Evolutionary conservation across 2,888 invertebrate genomes (phyloP).

Genomic region (Papilio elwesi): DNA sequence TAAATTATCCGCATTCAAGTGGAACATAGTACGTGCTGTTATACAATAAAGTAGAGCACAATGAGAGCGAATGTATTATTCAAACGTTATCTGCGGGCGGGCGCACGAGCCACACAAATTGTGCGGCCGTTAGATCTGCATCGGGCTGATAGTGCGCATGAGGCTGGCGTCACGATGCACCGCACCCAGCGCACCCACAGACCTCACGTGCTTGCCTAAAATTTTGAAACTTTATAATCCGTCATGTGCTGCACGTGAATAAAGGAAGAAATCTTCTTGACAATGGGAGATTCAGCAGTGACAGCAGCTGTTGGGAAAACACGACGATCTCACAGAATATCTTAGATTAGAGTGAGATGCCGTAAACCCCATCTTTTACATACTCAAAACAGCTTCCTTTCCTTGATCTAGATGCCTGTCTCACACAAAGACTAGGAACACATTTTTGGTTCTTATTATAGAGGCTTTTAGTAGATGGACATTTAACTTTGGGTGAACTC

Average conservation of each 20-base stretch:
- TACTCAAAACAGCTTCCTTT: no score
- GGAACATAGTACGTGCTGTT: constrained; percentile 31
- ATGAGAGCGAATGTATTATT: constrained; percentile 71
- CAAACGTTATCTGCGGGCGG: constrained; percentile 66
- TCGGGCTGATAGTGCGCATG: constrained; percentile 54
- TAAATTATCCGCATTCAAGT: constrained; percentile 29
- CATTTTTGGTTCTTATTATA: no score
- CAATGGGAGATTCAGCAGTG: no score
- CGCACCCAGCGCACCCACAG: constrained; percentile 31
- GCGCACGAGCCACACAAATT: constrained; percentile 76
- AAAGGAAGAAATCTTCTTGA: not conserved
- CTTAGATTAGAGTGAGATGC: no score
- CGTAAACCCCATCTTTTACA: no score
- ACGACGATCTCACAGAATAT: no score
- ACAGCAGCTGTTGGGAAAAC: no score
- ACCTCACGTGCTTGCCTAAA: constrained; percentile 13
- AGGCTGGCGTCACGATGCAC: constrained; percentile 57
- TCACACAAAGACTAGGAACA: no score
- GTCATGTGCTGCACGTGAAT: not conserved
- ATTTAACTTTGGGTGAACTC: no score
- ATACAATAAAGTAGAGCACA: constrained; percentile 63
- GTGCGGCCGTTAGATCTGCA: constrained; percentile 62
- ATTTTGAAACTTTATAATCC: constrained; percentile 1
- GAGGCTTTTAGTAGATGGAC: no score
- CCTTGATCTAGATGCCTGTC: no score